Percentiles rank a stretch among this genome's conserved stretches.
phyloP scores from a whole-genome alignment of 2,888 invertebrate genomes.

The Boloria selene region DNA sequence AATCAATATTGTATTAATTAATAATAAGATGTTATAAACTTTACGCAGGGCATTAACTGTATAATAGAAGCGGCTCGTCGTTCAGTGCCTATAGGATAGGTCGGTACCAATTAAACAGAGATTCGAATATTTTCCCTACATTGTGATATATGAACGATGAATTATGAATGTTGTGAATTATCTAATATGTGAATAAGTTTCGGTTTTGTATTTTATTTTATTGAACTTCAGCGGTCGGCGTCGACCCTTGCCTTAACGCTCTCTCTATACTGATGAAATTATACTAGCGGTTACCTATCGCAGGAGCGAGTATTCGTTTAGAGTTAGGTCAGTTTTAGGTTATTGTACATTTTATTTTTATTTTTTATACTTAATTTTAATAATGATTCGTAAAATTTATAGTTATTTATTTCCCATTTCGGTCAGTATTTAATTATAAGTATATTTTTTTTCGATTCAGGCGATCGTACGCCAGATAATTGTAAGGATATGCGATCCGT shows the following conservation, averaged over 20 bases:
- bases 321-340: slow-evolving; percentile 59
- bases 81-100: slow-evolving; percentile 39
- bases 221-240: not conserved
- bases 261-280: slow-evolving; percentile 76
- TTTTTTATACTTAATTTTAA: slow-evolving; percentile 68
- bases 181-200: slow-evolving; percentile 25
- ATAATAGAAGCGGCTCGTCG: slow-evolving; percentile 27
- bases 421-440: slow-evolving; percentile 82
- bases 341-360: slow-evolving; percentile 67
- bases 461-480: slow-evolving; percentile 62
- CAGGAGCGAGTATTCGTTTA: slow-evolving; percentile 80
- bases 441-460: slow-evolving; percentile 59
- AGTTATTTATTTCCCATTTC: slow-evolving; percentile 79
- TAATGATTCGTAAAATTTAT: slow-evolving; percentile 63
- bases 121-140: slow-evolving; percentile 39
- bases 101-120: slow-evolving; percentile 36
- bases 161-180: slow-evolving; percentile 33
- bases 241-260: slow-evolving; percentile 76
- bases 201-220: slow-evolving; percentile 11
- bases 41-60: slow-evolving; percentile 41
- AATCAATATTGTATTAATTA: slow-evolving; percentile 20
- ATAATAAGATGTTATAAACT: slow-evolving; percentile 31
- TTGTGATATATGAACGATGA: slow-evolving; percentile 41
- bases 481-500: slow-evolving; percentile 54
- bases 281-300: slow-evolving; percentile 80